A percentile compares a stretch with the other conserved stretches of the same genome.
These are phyloP conservation scores for Cantharis flavilabris DNA, from an alignment of 2,888 invertebrate species.

Conservation along the genomic window DNA sequence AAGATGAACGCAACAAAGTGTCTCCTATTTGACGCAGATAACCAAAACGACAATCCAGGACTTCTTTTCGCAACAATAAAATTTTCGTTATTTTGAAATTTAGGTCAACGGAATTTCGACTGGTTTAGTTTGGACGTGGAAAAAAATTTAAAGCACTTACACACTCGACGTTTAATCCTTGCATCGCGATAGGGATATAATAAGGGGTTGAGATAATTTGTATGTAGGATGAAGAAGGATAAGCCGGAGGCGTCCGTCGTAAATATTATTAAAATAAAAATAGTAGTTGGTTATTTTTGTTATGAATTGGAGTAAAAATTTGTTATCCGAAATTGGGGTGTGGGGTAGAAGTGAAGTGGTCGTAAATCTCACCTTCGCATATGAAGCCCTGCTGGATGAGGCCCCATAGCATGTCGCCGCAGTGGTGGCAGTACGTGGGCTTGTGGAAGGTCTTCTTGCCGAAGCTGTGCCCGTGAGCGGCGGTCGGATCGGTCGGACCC, in stretches of 20 bases:
- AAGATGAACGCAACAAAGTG: constrained; percentile 38
- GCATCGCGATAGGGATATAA: neutral
- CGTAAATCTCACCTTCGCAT: constrained; percentile 88
- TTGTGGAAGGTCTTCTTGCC: constrained; percentile 99
- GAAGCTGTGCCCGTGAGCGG: constrained; percentile 92
- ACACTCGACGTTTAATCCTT: neutral
- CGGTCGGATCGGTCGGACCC: constrained; percentile 60
- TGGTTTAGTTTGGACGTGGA: neutral
- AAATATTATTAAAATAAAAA: neutral
- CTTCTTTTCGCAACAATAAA: neutral
- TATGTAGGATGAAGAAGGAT: neutral
- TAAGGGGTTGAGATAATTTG: neutral
- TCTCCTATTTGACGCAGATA: constrained; percentile 7
- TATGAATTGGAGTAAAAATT: neutral
- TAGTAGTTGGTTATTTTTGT: neutral
- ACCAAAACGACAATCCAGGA: constrained; percentile 3
- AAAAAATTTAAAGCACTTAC: neutral
- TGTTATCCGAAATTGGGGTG: neutral
- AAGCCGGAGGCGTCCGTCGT: neutral
- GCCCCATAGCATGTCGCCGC: constrained; percentile 99
- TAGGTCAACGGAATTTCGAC: neutral
- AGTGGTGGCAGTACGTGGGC: constrained; percentile 99
- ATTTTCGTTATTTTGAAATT: neutral
- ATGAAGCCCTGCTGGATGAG: constrained; percentile 99
- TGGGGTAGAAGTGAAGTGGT: constrained; percentile 6